Percentiles rank a stretch among this genome's conserved stretches.
phyloP scores from a whole-genome alignment of 2,888 invertebrate genomes.

The Elegia similella region DNA sequence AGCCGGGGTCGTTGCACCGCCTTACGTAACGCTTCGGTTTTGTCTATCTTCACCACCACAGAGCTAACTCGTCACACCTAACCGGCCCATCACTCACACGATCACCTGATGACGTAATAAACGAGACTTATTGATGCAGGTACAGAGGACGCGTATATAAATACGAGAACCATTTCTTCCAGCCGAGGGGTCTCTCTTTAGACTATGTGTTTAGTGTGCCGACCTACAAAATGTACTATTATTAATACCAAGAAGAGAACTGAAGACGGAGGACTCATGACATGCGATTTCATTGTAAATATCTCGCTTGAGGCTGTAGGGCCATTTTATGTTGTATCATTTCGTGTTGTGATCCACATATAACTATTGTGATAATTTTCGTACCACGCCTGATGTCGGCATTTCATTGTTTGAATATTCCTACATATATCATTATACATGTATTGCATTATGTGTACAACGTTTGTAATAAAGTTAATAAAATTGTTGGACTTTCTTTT shows the following conservation, averaged over 20 bases:
- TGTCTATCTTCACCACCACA: slow-evolving; percentile 34
- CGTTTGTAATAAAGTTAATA: slow-evolving; percentile 65
- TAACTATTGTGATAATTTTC: slow-evolving; percentile 72
- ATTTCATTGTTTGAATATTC: slow-evolving; percentile 28
- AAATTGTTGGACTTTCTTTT: slow-evolving; percentile 61
- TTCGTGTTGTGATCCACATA: slow-evolving; percentile 67
- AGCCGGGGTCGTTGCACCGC: slow-evolving; percentile 68
- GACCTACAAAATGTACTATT: slow-evolving; percentile 78
- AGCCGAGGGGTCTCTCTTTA: slow-evolving; percentile 70
- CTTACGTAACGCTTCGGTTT: slow-evolving; percentile 52
- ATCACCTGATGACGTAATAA: slow-evolving; percentile 28
- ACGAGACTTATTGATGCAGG: slow-evolving; percentile 71
- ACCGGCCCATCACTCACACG: slow-evolving; percentile 27
- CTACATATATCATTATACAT: slow-evolving; percentile 33
- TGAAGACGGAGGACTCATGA: slow-evolving; percentile 37
- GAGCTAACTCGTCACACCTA: slow-evolving; percentile 36
- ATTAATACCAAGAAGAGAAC: slow-evolving; percentile 50
- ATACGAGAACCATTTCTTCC: slow-evolving; percentile 81
- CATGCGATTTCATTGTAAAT: slow-evolving; percentile 50
- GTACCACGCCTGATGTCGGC: slow-evolving; percentile 37
- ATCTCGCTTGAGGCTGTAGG: slow-evolving; percentile 49
- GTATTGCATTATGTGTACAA: slow-evolving; percentile 36
- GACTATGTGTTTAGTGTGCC: slow-evolving; percentile 79
- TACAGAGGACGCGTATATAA: slow-evolving; percentile 79
- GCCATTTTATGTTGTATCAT: slow-evolving; percentile 55